A percentile compares a stretch with the other conserved stretches of the same genome.
Conservation (phyloP, 1,140 invertebrate genomes). For the Aphelinus certus region DNA sequence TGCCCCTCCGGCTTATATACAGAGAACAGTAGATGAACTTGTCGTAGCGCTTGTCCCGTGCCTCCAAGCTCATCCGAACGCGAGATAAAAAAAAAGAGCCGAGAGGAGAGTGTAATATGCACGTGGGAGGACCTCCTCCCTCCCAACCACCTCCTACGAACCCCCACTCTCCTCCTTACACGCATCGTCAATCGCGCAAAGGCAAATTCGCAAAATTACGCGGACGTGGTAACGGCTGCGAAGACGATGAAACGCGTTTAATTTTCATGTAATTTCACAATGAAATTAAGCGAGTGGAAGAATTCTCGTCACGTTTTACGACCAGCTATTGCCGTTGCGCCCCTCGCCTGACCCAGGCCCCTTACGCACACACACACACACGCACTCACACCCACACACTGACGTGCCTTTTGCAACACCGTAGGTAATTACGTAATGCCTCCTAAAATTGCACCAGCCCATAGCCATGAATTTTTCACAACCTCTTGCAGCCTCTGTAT, state of each 20-base stretch:
- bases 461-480: slow-evolving; percentile 10
- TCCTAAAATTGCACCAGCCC: slow-evolving; percentile 16
- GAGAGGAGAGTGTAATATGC: not conserved
- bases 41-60: too few relatives aligned
- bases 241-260: not conserved
- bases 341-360: not conserved
- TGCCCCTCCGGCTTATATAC: not conserved
- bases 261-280: slow-evolving; percentile 28
- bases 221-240: not conserved
- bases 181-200: not conserved
- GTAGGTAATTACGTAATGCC: slow-evolving; percentile 21
- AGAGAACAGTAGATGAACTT: not conserved
- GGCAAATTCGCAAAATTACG: not conserved
- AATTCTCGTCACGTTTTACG: slow-evolving; percentile 21
- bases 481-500: not conserved
- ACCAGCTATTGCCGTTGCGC: not conserved
- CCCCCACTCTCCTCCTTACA: too few relatives aligned
- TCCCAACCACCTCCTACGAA: not conserved
- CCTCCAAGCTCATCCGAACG: not conserved
- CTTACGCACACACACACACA: not conserved
- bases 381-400: not conserved
- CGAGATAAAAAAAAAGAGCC: not conserved
- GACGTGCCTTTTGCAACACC: not conserved
- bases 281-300: slow-evolving; percentile 9
- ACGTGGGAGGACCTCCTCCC: not conserved